A percentile compares a stretch with the other conserved stretches of the same genome.
Conservation (phyloP, 2,797 vertebrate species). For the Leuciscus waleckii region DNA sequence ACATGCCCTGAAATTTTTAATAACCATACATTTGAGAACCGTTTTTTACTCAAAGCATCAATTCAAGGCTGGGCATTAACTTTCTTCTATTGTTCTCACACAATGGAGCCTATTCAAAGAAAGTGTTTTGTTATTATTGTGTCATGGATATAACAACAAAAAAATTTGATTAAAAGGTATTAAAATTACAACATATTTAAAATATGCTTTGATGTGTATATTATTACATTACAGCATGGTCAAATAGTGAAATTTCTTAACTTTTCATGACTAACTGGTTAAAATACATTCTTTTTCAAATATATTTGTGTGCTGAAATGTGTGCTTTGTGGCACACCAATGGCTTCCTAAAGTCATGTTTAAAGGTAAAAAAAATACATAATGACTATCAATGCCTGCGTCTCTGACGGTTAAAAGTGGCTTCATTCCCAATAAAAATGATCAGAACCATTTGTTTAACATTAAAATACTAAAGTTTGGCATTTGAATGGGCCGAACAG, state of each 20-base stretch:
- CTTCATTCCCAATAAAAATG: neutral
- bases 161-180: neutral
- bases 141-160: neutral
- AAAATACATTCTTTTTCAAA: neutral
- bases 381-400: neutral
- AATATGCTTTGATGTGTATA: neutral
- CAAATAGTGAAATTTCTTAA: neutral
- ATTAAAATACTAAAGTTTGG: slow-evolving; percentile 9
- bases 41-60: neutral
- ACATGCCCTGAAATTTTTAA: neutral
- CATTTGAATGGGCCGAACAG: slow-evolving; percentile 5
- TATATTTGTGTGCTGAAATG: neutral
- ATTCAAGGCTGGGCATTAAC: neutral
- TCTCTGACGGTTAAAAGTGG: neutral
- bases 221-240: neutral
- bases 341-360: neutral
- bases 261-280: neutral
- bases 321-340: no score
- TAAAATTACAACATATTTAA: neutral
- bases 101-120: neutral
- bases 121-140: neutral
- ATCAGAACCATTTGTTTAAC: slow-evolving; percentile 15
- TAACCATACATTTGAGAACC: neutral
- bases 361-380: neutral
- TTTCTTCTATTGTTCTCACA: neutral